Percentiles rank a stretch among this genome's conserved stretches.
Evolutionary conservation across 2,113 vertebrate genomes (phyloP).

Genomic region (Panthera leo): DNA sequence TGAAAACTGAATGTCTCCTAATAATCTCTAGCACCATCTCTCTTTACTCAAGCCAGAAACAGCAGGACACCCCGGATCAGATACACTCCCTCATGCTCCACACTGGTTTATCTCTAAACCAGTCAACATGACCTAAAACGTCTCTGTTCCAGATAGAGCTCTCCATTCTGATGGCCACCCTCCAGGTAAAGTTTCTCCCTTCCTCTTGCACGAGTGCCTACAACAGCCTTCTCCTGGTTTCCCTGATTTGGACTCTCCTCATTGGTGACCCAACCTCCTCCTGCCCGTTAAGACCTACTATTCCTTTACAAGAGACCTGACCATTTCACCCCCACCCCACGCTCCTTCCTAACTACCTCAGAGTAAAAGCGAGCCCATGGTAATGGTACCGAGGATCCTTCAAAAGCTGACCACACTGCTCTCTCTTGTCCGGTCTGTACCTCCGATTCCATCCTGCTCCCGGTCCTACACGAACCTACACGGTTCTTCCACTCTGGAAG

Average conservation of each 20-base stretch:
- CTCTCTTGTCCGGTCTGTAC: background rate
- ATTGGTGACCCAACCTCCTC: background rate
- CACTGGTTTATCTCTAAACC: too few species aligned
- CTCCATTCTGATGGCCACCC: background rate
- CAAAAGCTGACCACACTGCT: background rate
- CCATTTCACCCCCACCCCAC: background rate
- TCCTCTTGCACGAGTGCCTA: background rate
- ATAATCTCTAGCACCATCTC: background rate
- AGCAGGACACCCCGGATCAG: accelerated
- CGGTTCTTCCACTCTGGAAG: background rate
- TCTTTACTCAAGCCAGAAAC: background rate
- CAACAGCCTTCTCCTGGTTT: background rate
- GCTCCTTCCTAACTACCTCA: background rate
- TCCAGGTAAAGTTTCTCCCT: background rate
- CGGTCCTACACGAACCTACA: too few species aligned
- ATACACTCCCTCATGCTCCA: background rate
- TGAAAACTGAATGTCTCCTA: background rate
- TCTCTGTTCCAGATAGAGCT: background rate
- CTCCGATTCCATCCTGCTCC: too few species aligned
- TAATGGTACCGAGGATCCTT: background rate
- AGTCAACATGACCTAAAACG: background rate
- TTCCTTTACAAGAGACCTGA: background rate
- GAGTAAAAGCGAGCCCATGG: background rate
- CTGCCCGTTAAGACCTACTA: background rate
- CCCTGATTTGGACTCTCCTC: background rate